Evolutionary conservation across 64 coral and sea anemone species (phyloP).

Genomic region (Pocillopora damicornis): DNA sequence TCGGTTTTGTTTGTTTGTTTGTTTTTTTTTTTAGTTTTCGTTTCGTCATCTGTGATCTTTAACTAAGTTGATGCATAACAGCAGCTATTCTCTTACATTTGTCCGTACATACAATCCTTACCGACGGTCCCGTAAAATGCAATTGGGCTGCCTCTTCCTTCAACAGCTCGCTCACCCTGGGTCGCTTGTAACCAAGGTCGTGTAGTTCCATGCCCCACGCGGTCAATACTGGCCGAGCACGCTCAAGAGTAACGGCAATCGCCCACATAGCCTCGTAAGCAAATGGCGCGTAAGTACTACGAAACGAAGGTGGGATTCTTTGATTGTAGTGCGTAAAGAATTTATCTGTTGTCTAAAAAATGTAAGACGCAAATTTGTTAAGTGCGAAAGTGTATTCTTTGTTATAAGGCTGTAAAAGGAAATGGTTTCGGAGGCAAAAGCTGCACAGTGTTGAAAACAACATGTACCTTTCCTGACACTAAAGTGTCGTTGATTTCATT

Average conservation of each 20-base stretch:
- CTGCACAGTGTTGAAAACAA: background rate
- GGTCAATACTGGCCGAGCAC: background rate
- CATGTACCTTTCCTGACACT: constrained; percentile 32
- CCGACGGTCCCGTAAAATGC: constrained; percentile 24
- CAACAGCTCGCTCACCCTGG: constrained; percentile 17
- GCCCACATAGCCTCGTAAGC: constrained; percentile 44
- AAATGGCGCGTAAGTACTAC: constrained; percentile 23
- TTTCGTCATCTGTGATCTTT: too few species aligned
- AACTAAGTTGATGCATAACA: too few species aligned
- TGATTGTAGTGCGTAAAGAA: constrained; percentile 18
- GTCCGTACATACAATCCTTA: background rate
- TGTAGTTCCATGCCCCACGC: constrained; percentile 1
- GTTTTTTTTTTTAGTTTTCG: background rate
- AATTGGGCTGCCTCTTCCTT: constrained; percentile 26
- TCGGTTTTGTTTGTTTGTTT: too few species aligned
- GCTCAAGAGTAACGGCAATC: constrained; percentile 14
- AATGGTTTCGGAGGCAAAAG: background rate
- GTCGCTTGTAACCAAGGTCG: background rate
- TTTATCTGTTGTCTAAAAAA: constrained; percentile 6
- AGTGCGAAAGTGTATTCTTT: background rate
- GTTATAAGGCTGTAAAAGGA: too few species aligned
- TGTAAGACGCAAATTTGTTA: background rate
- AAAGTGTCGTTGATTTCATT: constrained; percentile 28
- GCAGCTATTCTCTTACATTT: background rate
- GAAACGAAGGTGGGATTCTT: background rate